phyloP scores from a whole-genome alignment of 1,140 invertebrate species.

The Drosophila suzukii region DNA sequence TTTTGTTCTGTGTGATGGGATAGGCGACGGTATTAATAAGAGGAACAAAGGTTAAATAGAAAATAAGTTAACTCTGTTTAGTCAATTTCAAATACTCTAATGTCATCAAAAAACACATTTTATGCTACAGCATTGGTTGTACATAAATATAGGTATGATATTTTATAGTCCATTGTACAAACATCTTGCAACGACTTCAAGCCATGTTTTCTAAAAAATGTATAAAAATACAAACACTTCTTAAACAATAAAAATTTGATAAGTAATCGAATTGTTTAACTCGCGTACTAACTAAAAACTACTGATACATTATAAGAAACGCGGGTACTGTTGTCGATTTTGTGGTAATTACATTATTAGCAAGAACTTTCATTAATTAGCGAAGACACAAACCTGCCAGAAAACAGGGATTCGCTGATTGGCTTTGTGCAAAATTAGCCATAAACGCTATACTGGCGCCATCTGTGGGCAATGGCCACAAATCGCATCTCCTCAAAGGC shows the following conservation, averaged over 20 bases:
- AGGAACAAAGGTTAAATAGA: neutral
- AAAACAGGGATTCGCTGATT: slow-evolving; percentile 26
- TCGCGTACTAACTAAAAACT: no score
- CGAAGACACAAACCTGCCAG: slow-evolving; percentile 59
- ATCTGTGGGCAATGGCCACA: slow-evolving; percentile 36
- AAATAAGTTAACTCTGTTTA: no score
- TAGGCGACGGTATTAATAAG: neutral
- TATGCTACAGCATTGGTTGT: no score
- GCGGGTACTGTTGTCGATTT: neutral
- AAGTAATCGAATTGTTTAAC: no score
- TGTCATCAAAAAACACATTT: no score
- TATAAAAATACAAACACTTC: no score
- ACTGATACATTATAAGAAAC: neutral
- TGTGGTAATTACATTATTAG: slow-evolving; percentile 16
- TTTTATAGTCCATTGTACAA: no score
- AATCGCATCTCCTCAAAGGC: neutral
- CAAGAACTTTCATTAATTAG: slow-evolving; percentile 41
- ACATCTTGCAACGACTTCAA: no score
- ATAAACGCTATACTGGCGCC: slow-evolving; percentile 64
- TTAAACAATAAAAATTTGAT: no score
- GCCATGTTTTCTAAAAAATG: no score
- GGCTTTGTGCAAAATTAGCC: slow-evolving; percentile 60
- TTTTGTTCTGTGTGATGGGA: neutral
- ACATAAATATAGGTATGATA: no score
- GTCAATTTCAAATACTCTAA: no score